Base-by-base conservation (phyloP, 1,140 invertebrate genomes). In the Periplaneta americana region DNA sequence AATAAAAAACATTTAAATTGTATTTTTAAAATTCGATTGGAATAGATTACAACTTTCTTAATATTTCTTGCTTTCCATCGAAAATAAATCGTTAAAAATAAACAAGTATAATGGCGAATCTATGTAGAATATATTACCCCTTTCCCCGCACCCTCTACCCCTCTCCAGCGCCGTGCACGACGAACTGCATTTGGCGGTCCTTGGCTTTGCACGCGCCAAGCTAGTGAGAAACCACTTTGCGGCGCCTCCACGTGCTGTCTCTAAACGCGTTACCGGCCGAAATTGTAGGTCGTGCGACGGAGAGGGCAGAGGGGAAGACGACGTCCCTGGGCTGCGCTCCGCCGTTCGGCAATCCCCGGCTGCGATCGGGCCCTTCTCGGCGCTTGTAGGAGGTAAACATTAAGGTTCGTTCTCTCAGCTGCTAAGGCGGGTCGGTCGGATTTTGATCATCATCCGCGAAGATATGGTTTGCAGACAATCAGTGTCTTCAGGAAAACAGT, bases 351-450 rank as follows among this genome's bases (percentile, higher is more conserved):
- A 1, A 77, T 77, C 75, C 33, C 75, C 75, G 75, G 75, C 18
- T 36, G 33, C 35, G 5, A 34, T 77, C 75, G 75, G 75, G 33
- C 31, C 33, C 31, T 22, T 77, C 33, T 31, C 75, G 75, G 31
- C 35, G 31, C 57, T 66, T 34, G 75, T 77, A 77, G 75, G 75
- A 77, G 75, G 75, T 77, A 77, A 77, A 77, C 75, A 77, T 77
- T 77, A 34, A 36, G 35, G 75, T 13, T 77, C 33, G 75, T 36
- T 77, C 33, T 34, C 75, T 77, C 75, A 77, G 75, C 75, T 77
- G 75, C 75, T 34, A 77, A 77, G 75, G 75, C 75, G 75, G 75
- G 31, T 77, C 31, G 75, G 75, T 34, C 75, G 75, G 75, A 77
- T 77, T 77, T 77, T 33, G 31, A 33, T 77, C 32, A 9, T 77